Percentiles rank a stretch among this genome's conserved stretches.
These are phyloP conservation scores for Galerucella pusilla DNA, from an alignment of 2,888 invertebrate genomes.

Conservation along the genomic window DNA sequence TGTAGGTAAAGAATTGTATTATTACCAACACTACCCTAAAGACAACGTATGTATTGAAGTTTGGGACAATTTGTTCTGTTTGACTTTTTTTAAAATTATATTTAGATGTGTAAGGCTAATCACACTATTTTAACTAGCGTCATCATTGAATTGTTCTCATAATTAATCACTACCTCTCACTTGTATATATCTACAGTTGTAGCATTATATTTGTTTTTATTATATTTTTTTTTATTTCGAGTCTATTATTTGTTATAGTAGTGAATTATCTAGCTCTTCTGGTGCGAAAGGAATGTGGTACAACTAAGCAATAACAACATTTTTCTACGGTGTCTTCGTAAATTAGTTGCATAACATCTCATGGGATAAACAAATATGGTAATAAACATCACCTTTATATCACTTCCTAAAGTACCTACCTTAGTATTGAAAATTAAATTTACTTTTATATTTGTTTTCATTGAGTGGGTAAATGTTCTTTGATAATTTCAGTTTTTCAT, in stretches of 20 bases:
- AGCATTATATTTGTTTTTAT: conserved; percentile 40
- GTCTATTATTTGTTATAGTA: conserved; percentile 40
- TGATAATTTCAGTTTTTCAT: too few species aligned
- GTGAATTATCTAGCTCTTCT: conserved; percentile 42
- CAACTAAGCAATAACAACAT: conserved; percentile 63
- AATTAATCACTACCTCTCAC: conserved; percentile 56
- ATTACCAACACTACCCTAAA: conserved; percentile 34
- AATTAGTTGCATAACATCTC: conserved; percentile 19
- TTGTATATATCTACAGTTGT: conserved; percentile 46
- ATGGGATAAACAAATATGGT: conserved; percentile 13
- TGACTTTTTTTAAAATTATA: conserved; percentile 54
- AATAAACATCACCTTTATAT: neutral
- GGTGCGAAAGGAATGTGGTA: conserved; percentile 58
- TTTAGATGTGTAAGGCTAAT: conserved; percentile 59
- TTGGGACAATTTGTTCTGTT: conserved; percentile 55
- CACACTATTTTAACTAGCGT: conserved; percentile 51
- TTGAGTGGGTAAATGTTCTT: too few species aligned
- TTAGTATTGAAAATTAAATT: too few species aligned
- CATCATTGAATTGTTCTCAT: conserved; percentile 51
- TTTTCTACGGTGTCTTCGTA: conserved; percentile 39
- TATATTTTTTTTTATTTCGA: conserved; percentile 43
- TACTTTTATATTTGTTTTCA: too few species aligned
- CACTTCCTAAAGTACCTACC: too few species aligned
- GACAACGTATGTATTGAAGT: conserved; percentile 55
- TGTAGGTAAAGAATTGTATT: neutral